phyloP scores from a whole-genome alignment of 2,888 invertebrate genomes.

The Phengaris alcon region DNA sequence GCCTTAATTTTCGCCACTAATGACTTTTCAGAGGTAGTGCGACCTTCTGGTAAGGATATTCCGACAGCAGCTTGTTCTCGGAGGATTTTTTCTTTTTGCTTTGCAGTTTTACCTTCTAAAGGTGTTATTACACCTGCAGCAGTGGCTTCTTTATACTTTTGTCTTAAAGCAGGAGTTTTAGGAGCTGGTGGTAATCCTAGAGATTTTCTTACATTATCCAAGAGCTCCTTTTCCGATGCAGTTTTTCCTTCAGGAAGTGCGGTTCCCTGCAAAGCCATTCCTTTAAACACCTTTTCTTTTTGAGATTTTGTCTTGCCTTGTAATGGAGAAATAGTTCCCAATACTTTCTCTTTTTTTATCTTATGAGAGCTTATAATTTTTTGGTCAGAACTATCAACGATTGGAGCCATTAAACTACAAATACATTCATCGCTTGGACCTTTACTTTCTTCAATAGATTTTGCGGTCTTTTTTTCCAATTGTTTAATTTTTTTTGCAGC shows the following conservation, averaged over 20 bases:
- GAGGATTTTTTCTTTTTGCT: conserved; percentile 39
- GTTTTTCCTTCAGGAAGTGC: conserved; percentile 36
- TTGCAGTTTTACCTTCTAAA: conserved; percentile 37
- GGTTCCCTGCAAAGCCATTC: conserved; percentile 34
- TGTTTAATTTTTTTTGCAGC: conserved; percentile 26
- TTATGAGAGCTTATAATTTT: conserved; percentile 32
- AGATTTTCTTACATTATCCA: conserved; percentile 35
- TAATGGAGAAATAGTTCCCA: conserved; percentile 39
- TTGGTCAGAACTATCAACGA: conserved; percentile 37
- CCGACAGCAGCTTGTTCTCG: conserved; percentile 34
- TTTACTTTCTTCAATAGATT: conserved; percentile 43
- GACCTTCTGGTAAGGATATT: conserved; percentile 36
- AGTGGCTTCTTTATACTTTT: conserved; percentile 35
- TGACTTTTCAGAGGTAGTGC: conserved; percentile 40
- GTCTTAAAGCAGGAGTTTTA: conserved; percentile 33
- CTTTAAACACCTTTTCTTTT: conserved; percentile 37
- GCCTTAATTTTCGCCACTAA: conserved; percentile 35
- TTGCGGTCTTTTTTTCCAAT: conserved; percentile 40
- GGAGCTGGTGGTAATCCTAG: conserved; percentile 39
- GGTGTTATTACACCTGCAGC: conserved; percentile 36
- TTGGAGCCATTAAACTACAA: conserved; percentile 34
- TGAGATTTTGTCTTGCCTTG: conserved; percentile 35
- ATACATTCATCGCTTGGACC: conserved; percentile 47
- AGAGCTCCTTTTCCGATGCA: conserved; percentile 38
- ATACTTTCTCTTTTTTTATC: conserved; percentile 39